Conservation (phyloP, 2,113 vertebrate species). For the Bettongia penicillata region DNA sequence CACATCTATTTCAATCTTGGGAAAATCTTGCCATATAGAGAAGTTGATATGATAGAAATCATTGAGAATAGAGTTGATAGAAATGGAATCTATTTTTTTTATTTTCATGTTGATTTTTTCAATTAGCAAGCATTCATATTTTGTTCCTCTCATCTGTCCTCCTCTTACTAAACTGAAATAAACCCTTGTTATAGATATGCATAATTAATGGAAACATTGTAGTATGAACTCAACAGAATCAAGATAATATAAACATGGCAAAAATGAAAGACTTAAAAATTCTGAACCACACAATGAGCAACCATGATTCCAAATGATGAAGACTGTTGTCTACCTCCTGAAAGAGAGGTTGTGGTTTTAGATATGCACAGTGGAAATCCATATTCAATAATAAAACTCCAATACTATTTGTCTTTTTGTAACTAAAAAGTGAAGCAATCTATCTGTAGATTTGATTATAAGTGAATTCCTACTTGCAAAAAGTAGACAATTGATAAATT, state of each 20-base stretch:
- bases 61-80: background rate
- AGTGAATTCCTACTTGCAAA: too few relatives aligned
- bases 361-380: background rate
- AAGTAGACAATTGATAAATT: background rate
- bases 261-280: background rate
- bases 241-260: background rate
- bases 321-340: background rate
- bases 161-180: background rate
- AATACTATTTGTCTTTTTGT: background rate
- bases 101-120: background rate
- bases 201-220: background rate
- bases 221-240: background rate
- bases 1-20: too few relatives aligned
- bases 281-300: background rate
- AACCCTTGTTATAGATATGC: background rate
- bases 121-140: background rate
- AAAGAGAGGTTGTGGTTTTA: background rate
- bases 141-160: background rate
- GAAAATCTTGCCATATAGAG: background rate
- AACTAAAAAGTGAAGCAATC: background rate
- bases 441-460: too few relatives aligned
- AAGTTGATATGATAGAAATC: background rate
- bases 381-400: background rate
- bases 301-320: background rate
- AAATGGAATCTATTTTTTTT: background rate